phyloP scores from a whole-genome alignment of 64 coral and sea anemone species.

The Porites lutea region DNA sequence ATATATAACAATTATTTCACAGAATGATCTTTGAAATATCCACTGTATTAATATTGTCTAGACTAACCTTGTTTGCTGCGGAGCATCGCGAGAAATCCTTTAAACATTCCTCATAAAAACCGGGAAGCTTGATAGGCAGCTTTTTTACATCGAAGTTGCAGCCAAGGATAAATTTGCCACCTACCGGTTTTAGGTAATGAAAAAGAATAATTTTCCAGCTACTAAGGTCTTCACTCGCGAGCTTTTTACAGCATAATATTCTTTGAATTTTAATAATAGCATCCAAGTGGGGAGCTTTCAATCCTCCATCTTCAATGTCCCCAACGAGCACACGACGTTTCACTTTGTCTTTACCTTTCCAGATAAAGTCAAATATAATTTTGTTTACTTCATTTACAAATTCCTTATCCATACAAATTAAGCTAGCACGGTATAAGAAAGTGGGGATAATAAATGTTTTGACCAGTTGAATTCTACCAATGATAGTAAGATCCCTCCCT shows the following conservation, averaged over 20 bases:
- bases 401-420: constrained; percentile 8
- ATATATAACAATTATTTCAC: too few relatives aligned
- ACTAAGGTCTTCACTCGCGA: background rate
- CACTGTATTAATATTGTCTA: too few relatives aligned
- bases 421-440: background rate
- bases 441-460: constrained; percentile 44
- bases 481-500: background rate
- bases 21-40: too few relatives aligned
- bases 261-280: background rate
- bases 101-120: too few relatives aligned
- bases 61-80: too few relatives aligned
- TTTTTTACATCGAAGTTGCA: too few relatives aligned
- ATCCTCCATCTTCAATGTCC: constrained; percentile 10
- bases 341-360: constrained; percentile 49
- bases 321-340: background rate
- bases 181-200: too few relatives aligned
- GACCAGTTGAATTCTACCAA: background rate
- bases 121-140: too few relatives aligned
- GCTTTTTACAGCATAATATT: constrained; percentile 25
- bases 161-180: too few relatives aligned
- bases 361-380: constrained; percentile 20
- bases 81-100: too few relatives aligned
- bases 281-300: constrained; percentile 29
- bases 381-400: constrained; percentile 43
- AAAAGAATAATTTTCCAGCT: too few relatives aligned